A percentile compares a stretch with the other conserved stretches of the same genome.
Evolutionary conservation across 2,888 invertebrate genomes (phyloP).

Genomic region (Xestia sexstrigata): DNA sequence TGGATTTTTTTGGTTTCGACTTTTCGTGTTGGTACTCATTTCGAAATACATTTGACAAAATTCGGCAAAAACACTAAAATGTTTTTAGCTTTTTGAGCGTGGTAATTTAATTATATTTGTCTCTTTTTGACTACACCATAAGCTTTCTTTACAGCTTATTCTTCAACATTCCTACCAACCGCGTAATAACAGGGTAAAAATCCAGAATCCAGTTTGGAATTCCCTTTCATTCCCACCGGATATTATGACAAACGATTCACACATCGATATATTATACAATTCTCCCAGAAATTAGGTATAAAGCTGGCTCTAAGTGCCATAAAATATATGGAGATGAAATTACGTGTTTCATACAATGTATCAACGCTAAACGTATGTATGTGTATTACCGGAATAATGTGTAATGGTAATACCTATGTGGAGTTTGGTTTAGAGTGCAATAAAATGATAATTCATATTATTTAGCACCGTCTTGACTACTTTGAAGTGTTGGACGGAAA

Average conservation of each 20-base stretch:
- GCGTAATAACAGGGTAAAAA: slow-evolving; percentile 19
- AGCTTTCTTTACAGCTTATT: neutral
- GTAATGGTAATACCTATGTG: slow-evolving; percentile 29
- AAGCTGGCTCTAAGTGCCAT: slow-evolving; percentile 58
- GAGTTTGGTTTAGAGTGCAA: slow-evolving; percentile 33
- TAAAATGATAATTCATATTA: slow-evolving; percentile 38
- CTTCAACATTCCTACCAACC: neutral
- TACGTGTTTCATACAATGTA: slow-evolving; percentile 62
- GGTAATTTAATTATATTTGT: slow-evolving; percentile 7
- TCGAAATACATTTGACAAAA: neutral
- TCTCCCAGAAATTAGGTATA: slow-evolving; percentile 56
- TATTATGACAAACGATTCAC: slow-evolving; percentile 47
- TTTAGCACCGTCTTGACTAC: slow-evolving; percentile 13
- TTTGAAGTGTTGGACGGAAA: slow-evolving; percentile 26
- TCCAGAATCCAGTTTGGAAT: slow-evolving; percentile 7
- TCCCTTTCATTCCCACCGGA: slow-evolving; percentile 39
- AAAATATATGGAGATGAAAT: slow-evolving; percentile 63
- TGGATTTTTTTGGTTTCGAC: slow-evolving; percentile 36
- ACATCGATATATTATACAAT: slow-evolving; percentile 55
- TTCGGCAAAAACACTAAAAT: neutral
- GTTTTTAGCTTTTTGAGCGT: neutral
- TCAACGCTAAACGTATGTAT: slow-evolving; percentile 43
- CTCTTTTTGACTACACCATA: neutral
- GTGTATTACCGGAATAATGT: slow-evolving; percentile 47
- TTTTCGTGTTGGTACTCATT: slow-evolving; percentile 2